Conservation (phyloP, 2,888 invertebrate genomes). For the Elegia similella region DNA sequence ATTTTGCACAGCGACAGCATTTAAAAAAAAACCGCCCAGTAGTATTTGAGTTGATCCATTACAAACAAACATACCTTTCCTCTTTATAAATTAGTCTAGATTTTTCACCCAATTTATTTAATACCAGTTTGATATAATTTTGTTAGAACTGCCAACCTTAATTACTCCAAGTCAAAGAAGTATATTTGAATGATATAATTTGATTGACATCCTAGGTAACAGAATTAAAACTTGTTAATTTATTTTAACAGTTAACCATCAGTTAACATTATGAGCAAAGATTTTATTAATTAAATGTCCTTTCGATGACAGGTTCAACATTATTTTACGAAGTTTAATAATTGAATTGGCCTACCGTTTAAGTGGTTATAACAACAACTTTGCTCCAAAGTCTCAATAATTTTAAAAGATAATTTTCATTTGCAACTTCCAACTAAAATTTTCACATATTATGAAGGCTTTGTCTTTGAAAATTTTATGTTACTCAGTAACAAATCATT, state of each 20-base stretch:
- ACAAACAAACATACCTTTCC: too few relatives aligned
- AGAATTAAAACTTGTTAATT: constrained; percentile 3
- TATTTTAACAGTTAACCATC: neutral
- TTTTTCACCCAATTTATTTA: too few relatives aligned
- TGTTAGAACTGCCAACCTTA: too few relatives aligned
- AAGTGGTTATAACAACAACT: neutral
- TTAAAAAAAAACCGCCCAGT: too few relatives aligned
- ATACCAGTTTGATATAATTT: too few relatives aligned
- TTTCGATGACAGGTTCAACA: neutral
- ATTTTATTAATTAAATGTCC: neutral
- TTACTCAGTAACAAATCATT: too few relatives aligned
- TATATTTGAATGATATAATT: neutral
- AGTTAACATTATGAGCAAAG: neutral
- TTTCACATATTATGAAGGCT: too few relatives aligned
- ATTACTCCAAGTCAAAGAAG: neutral
- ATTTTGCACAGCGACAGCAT: too few relatives aligned
- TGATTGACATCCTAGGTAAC: constrained; percentile 3
- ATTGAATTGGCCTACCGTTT: neutral
- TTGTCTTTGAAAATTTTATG: too few relatives aligned
- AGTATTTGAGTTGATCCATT: too few relatives aligned
- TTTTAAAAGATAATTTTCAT: neutral
- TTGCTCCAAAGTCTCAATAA: neutral
- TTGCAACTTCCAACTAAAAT: too few relatives aligned
- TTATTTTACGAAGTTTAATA: neutral
- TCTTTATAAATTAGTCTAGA: too few relatives aligned